These are phyloP conservation scores for Struthio camelus DNA, from an alignment of 2,113 vertebrate genomes.

Conservation along the genomic window DNA sequence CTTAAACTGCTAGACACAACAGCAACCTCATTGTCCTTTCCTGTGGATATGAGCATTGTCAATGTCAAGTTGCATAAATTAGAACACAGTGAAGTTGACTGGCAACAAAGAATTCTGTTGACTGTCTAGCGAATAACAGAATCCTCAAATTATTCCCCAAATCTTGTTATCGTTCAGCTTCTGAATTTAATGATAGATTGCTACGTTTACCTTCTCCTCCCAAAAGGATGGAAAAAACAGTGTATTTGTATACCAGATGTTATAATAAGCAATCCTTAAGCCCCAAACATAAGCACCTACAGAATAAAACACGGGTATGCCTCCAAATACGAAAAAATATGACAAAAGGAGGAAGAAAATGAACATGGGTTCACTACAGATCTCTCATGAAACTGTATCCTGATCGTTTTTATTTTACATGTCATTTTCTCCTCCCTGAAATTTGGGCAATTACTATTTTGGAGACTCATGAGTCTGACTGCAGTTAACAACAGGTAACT, in stretches of 20 bases:
- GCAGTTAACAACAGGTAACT: neutral
- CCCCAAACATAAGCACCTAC: neutral
- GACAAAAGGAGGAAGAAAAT: neutral
- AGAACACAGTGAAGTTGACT: neutral
- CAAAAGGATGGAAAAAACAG: neutral
- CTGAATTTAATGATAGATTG: neutral
- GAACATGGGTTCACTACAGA: neutral
- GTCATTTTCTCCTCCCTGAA: neutral
- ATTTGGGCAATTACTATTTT: neutral
- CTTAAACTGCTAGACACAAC: neutral
- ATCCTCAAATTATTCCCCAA: neutral
- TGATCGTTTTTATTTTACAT: neutral
- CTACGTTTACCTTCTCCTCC: neutral
- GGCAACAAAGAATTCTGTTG: neutral
- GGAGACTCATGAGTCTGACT: neutral
- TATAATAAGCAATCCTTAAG: neutral
- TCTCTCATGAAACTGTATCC: neutral
- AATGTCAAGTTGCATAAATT: neutral
- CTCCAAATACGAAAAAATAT: neutral
- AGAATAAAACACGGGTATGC: neutral
- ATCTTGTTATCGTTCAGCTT: neutral
- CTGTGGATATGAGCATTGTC: accelerated
- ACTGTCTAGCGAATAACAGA: neutral
- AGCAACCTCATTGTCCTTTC: neutral
- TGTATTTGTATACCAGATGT: neutral